These are phyloP conservation scores for Scophthalmus maximus DNA, from an alignment of 2,113 vertebrate genomes.

Conservation along the genomic window DNA sequence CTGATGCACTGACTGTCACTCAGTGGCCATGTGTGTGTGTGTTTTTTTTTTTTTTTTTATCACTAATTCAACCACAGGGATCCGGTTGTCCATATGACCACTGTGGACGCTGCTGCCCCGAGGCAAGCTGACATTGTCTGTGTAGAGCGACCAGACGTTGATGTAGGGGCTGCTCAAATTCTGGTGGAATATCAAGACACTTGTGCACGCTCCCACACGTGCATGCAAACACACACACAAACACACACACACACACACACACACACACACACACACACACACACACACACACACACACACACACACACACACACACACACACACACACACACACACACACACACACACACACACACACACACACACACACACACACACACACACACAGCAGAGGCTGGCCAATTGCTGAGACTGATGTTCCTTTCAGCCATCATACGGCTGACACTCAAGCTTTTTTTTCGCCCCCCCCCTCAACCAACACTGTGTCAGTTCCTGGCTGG, in stretches of 20 bases:
- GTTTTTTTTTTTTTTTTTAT: constrained; percentile 57
- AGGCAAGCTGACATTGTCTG: constrained; percentile 84
- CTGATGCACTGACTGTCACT: constrained; percentile 82
- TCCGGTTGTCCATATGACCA: constrained; percentile 85
- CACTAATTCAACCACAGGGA: constrained; percentile 83
- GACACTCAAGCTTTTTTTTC: constrained; percentile 74
- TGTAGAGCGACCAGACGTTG: constrained; percentile 81
- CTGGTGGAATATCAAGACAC: constrained; percentile 77
- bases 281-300: constrained; percentile 48
- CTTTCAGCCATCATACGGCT: constrained; percentile 79
- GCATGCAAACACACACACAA: background rate
- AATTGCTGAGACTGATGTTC: constrained; percentile 81
- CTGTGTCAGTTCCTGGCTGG: constrained; percentile 78
- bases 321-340: constrained; percentile 34
- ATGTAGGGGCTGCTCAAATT: constrained; percentile 83
- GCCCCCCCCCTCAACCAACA: constrained; percentile 54
- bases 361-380: constrained; percentile 40
- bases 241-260: constrained; percentile 39
- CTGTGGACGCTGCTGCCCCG: constrained; percentile 79
- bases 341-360: constrained; percentile 19
- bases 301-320: background rate
- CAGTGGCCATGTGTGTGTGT: constrained; percentile 65
- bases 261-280: constrained; percentile 31
- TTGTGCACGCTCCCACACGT: background rate
- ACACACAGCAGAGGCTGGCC: constrained; percentile 59